phyloP scores from a whole-genome alignment of 2,113 vertebrate genomes.

The Entomyzon cyanotis region DNA sequence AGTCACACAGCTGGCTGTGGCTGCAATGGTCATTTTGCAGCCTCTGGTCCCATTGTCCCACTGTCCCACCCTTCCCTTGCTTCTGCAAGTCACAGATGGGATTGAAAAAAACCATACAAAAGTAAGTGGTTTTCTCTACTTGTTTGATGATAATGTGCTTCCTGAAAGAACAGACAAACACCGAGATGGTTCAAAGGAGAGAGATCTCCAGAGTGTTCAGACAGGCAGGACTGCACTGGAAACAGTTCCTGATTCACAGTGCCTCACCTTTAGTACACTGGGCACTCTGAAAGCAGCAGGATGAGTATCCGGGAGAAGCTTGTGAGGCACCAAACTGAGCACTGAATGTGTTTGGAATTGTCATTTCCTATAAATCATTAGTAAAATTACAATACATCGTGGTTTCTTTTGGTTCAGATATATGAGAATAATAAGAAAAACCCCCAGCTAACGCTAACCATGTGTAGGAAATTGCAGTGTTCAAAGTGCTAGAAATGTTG shows the following conservation, averaged over 20 bases:
- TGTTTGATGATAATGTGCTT: neutral
- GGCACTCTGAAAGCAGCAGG: neutral
- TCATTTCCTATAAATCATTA: neutral
- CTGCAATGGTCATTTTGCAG: neutral
- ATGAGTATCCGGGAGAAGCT: neutral
- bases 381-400: neutral
- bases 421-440: neutral
- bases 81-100: neutral
- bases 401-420: neutral
- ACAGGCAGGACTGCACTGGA: accelerated
- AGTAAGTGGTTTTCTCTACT: neutral
- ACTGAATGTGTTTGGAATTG: neutral
- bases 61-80: neutral
- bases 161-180: neutral
- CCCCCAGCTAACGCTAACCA: neutral
- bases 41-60: neutral
- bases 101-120: neutral
- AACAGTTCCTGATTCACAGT: neutral
- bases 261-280: neutral
- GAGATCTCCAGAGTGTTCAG: neutral
- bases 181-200: neutral
- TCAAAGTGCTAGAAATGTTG: neutral
- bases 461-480: neutral
- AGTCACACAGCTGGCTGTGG: neutral
- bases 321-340: neutral